Evolutionary conservation across 2,888 invertebrate species (phyloP).

Genomic region (Trichopoda pennipes): DNA sequence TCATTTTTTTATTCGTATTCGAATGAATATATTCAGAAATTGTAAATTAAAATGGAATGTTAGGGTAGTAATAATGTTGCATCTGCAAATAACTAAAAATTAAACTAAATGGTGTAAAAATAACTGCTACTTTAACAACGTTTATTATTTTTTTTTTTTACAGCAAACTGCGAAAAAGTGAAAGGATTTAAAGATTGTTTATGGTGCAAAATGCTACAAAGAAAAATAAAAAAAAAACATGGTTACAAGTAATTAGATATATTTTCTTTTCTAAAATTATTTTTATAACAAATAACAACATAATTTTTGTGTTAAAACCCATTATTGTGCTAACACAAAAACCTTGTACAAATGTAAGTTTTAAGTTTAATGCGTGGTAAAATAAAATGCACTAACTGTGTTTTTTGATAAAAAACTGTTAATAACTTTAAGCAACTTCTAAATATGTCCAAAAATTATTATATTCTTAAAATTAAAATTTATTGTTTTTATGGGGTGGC

Average conservation of each 20-base stretch:
- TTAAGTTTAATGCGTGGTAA: neutral
- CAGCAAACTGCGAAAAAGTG: constrained; percentile 27
- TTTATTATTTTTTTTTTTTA: constrained; percentile 20
- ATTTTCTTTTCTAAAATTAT: constrained; percentile 22
- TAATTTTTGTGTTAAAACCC: constrained; percentile 9
- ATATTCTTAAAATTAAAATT: too few species aligned
- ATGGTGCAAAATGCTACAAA: constrained; percentile 39
- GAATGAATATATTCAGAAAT: too few species aligned
- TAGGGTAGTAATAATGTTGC: neutral
- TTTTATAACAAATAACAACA: constrained; percentile 20
- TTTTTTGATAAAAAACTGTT: neutral
- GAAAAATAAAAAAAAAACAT: constrained; percentile 31
- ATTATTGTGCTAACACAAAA: constrained; percentile 1
- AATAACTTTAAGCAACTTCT: too few species aligned
- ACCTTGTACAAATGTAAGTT: neutral
- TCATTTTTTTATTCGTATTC: too few species aligned
- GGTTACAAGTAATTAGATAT: constrained; percentile 52
- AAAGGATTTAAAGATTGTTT: constrained; percentile 51
- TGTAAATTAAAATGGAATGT: too few species aligned
- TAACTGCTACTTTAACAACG: neutral
- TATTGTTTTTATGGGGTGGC: too few species aligned
- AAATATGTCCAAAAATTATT: too few species aligned
- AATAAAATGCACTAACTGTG: neutral
- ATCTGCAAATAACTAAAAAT: neutral
- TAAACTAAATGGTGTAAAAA: neutral